Percentiles rank a stretch among this genome's conserved stretches.
phyloP scores from a whole-genome alignment of 2,888 invertebrate species.

The Spatulosminthurus flaviceps region DNA sequence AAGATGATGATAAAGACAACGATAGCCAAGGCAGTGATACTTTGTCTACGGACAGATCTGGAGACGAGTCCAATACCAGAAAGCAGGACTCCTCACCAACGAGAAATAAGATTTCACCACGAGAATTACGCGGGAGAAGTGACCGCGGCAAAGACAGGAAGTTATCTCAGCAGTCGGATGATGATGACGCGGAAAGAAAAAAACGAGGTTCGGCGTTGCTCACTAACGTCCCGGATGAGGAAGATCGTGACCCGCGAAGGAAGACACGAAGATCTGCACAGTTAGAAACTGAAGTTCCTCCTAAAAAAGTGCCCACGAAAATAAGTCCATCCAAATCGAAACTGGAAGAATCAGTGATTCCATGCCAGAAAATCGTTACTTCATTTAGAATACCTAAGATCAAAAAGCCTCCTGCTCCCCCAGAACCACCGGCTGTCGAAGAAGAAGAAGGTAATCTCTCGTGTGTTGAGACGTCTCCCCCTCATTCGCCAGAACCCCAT shows the following conservation, averaged over 20 bases:
- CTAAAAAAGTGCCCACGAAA: not conserved
- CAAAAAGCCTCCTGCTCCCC: slow-evolving; percentile 65
- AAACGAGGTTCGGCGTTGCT: not conserved
- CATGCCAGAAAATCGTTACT: slow-evolving; percentile 20
- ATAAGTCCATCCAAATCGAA: not conserved
- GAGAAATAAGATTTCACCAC: not conserved
- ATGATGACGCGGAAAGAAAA: slow-evolving; percentile 2
- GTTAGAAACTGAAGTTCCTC: not conserved
- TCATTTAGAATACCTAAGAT: slow-evolving; percentile 70
- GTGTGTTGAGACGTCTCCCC: not conserved
- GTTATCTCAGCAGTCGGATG: not conserved
- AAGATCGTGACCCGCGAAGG: not conserved
- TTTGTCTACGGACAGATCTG: slow-evolving; percentile 51
- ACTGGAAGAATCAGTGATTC: not conserved
- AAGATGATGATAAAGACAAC: slow-evolving; percentile 10
- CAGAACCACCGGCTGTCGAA: not conserved
- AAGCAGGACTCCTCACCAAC: not conserved
- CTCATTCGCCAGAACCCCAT: not conserved
- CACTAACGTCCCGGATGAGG: not conserved
- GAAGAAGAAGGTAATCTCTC: not conserved
- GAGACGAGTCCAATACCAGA: not conserved
- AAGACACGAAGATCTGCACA: not conserved
- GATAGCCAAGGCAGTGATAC: slow-evolving; percentile 46
- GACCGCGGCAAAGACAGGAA: slow-evolving; percentile 27
- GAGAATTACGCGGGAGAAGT: slow-evolving; percentile 26